Percentiles rank a stretch among this genome's conserved stretches.
Conservation (phyloP, 2,113 vertebrate genomes). For the Mormoops blainvillei region DNA sequence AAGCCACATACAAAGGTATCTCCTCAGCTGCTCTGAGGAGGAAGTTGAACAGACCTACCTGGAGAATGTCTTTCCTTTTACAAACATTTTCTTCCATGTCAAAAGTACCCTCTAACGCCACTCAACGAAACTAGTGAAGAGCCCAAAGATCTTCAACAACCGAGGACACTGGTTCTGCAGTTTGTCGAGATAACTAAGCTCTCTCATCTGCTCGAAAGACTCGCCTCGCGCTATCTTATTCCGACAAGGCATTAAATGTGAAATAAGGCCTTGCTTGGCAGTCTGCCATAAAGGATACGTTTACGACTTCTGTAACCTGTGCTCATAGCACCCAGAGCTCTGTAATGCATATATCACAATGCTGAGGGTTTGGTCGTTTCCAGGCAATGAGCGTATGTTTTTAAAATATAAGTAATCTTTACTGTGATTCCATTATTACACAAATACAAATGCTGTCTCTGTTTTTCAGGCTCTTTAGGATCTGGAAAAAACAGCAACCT, state of each 20-base stretch:
- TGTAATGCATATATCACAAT: not conserved
- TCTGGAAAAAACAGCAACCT: not conserved
- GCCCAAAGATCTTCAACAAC: not conserved
- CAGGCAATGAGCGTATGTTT: not conserved
- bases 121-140: not conserved
- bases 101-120: not conserved
- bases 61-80: not conserved
- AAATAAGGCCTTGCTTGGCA: slow-evolving; percentile 39
- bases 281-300: not conserved
- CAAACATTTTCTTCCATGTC: slow-evolving; percentile 19
- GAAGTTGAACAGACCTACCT: not conserved
- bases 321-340: not conserved
- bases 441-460: not conserved
- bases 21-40: not conserved
- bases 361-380: not conserved
- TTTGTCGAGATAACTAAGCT: not conserved
- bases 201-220: not conserved
- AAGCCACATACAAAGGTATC: not conserved
- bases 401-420: not conserved
- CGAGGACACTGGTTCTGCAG: not conserved
- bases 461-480: not conserved
- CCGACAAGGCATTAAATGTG: slow-evolving; percentile 39
- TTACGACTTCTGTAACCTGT: slow-evolving; percentile 41
- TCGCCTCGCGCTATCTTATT: not conserved
- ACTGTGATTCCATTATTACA: not conserved